Conservation (phyloP, 1,140 invertebrate species). For the Cydia fagiglandana region DNA sequence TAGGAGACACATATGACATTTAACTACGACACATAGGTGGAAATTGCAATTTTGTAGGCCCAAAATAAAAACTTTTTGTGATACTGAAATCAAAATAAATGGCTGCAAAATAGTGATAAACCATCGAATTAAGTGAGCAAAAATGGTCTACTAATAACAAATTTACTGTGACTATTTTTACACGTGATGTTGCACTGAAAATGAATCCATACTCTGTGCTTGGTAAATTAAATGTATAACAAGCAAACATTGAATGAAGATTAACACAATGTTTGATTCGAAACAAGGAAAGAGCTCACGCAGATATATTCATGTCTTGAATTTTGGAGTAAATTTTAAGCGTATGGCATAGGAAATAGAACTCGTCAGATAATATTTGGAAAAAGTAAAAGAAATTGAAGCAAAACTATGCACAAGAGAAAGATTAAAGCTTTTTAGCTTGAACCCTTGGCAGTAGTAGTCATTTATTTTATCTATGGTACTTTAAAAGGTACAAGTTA, state of each 20-base stretch:
- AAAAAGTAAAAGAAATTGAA: neutral
- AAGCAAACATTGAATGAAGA: neutral
- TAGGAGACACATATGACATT: no score
- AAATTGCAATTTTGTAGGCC: neutral
- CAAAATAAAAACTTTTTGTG: neutral
- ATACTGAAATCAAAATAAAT: slow-evolving; percentile 26
- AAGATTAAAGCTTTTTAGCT: neutral
- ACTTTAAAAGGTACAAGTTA: no score
- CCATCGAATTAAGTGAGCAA: slow-evolving; percentile 23
- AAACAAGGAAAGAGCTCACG: neutral
- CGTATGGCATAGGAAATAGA: neutral
- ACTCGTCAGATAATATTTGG: neutral
- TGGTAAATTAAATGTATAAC: neutral
- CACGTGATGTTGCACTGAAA: neutral
- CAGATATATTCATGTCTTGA: neutral
- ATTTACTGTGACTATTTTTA: slow-evolving; percentile 23
- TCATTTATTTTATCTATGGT: no score
- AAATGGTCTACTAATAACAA: neutral
- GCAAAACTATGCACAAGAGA: neutral
- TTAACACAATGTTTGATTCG: neutral
- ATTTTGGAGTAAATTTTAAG: neutral
- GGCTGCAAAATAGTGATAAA: slow-evolving; percentile 25
- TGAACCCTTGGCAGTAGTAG: no score
- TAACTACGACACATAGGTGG: neutral
- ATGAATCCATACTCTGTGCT: neutral